These are phyloP conservation scores for Micrasema minimum DNA, from an alignment of 1,140 invertebrate genomes.

Conservation along the genomic window DNA sequence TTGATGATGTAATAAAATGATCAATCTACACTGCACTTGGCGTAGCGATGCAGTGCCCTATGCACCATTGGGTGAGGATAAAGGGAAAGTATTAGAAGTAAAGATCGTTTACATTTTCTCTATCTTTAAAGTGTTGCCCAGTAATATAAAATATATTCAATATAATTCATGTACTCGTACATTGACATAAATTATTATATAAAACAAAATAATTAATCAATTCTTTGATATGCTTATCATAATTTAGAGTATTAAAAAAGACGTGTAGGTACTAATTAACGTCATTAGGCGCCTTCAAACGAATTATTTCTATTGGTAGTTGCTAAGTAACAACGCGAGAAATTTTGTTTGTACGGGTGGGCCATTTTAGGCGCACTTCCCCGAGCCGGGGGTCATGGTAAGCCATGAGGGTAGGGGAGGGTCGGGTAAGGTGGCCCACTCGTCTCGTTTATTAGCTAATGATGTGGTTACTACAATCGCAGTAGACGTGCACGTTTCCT, in stretches of 20 bases:
- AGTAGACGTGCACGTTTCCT: slow-evolving; percentile 34
- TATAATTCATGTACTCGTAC: too few relatives aligned
- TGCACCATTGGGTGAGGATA: too few relatives aligned
- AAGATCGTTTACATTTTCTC: too few relatives aligned
- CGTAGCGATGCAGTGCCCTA: too few relatives aligned
- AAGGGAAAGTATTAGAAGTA: too few relatives aligned
- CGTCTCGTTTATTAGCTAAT: slow-evolving; percentile 54
- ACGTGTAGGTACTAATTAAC: slow-evolving; percentile 50
- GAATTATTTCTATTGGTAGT: slow-evolving; percentile 28
- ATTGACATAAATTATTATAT: too few relatives aligned
- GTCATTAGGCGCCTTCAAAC: slow-evolving; percentile 49
- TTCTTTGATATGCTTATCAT: slow-evolving; percentile 25
- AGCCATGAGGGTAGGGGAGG: slow-evolving; percentile 3
- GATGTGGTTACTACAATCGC: slow-evolving; percentile 54
- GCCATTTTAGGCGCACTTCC: slow-evolving; percentile 8
- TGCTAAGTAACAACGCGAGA: slow-evolving; percentile 36
- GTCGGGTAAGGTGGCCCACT: slow-evolving; percentile 29
- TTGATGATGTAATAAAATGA: too few relatives aligned
- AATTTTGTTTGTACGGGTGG: slow-evolving; percentile 22
- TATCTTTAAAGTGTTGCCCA: too few relatives aligned
- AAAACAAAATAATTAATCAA: too few relatives aligned
- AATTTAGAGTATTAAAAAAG: slow-evolving; percentile 44
- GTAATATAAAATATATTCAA: too few relatives aligned
- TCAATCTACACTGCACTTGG: too few relatives aligned
- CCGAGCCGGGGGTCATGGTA: slow-evolving; percentile 5